phyloP scores from a whole-genome alignment of 2,888 invertebrate species.

The Pyrocoelia pectoralis region DNA sequence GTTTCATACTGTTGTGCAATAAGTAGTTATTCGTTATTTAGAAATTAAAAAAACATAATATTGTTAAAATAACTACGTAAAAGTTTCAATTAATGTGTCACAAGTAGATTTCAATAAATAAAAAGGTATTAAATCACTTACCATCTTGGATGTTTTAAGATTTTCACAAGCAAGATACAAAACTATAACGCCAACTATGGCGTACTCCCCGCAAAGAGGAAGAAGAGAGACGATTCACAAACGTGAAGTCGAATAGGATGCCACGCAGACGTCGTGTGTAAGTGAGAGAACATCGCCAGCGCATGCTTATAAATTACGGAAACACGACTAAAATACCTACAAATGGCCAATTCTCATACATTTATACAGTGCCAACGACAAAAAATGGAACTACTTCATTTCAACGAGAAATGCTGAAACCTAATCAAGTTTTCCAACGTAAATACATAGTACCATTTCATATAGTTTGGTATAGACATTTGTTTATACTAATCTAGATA shows the following conservation, averaged over 20 bases:
- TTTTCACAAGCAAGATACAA: constrained; percentile 72
- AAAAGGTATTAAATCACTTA: constrained; percentile 60
- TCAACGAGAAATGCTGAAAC: too few species aligned
- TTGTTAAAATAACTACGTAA: constrained; percentile 18
- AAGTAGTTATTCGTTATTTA: background rate
- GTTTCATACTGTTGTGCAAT: constrained; percentile 59
- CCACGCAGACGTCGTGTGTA: constrained; percentile 41
- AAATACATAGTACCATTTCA: too few species aligned
- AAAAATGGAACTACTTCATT: too few species aligned
- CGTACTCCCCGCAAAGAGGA: constrained; percentile 84
- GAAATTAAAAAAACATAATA: background rate
- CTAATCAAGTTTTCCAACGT: too few species aligned
- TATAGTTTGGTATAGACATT: too few species aligned
- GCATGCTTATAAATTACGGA: background rate
- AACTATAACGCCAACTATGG: constrained; percentile 88
- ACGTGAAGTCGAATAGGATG: constrained; percentile 29
- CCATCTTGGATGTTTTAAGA: constrained; percentile 87
- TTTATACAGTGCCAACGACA: too few species aligned
- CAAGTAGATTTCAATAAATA: constrained; percentile 10
- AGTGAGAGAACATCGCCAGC: background rate
- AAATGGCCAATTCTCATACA: background rate
- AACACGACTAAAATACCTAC: background rate
- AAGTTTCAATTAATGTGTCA: constrained; percentile 3
- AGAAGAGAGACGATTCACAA: constrained; percentile 29
- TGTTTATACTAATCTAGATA: too few species aligned